Evolutionary conservation across 2,797 vertebrate species (phyloP).

Genomic region (Sebastes cheni): DNA sequence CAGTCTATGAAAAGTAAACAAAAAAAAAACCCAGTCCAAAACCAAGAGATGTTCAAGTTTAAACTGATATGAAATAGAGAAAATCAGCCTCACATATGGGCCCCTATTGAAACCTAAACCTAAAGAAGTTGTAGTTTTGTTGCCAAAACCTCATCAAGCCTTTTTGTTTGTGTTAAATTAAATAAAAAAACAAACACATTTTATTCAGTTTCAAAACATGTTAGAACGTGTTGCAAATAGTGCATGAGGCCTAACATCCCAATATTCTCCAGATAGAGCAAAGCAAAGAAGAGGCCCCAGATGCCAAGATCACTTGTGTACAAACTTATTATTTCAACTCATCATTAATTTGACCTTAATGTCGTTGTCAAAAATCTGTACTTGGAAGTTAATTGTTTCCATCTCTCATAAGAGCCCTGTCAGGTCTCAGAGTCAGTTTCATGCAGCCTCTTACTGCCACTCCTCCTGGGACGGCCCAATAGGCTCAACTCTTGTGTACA

Average conservation of each 20-base stretch:
- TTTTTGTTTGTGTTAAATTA: too few relatives aligned
- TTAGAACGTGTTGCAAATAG: neutral
- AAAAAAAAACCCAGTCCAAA: neutral
- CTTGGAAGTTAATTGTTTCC: neutral
- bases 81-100: too few relatives aligned
- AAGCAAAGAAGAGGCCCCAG: neutral
- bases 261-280: neutral
- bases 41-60: too few relatives aligned
- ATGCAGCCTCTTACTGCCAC: constrained; percentile 31
- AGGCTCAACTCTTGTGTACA: constrained; percentile 29
- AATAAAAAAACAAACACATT: too few relatives aligned
- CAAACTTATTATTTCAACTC: neutral
- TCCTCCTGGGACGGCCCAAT: constrained; percentile 53
- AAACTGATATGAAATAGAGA: too few relatives aligned
- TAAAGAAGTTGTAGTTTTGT: too few relatives aligned
- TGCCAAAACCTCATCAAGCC: too few relatives aligned
- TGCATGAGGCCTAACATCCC: neutral
- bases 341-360: neutral
- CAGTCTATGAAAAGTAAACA: neutral
- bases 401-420: neutral
- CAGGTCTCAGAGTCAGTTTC: neutral
- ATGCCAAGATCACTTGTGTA: neutral
- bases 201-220: too few relatives aligned
- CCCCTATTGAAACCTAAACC: too few relatives aligned
- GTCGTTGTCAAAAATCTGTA: neutral